phyloP scores from a whole-genome alignment of 2,888 invertebrate genomes.

The Leptinotarsa juncta region DNA sequence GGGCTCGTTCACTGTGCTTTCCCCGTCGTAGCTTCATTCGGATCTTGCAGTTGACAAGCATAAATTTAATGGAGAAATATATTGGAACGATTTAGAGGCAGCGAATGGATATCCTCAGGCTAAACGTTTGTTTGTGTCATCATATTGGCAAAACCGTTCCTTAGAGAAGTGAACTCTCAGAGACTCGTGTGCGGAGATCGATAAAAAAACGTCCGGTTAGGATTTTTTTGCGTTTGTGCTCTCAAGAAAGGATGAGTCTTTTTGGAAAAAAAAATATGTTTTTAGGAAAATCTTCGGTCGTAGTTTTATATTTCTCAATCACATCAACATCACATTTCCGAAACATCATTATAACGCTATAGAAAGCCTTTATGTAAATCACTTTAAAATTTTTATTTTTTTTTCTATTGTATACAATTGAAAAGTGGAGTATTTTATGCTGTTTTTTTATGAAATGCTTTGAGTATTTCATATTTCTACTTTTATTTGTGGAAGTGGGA shows the following conservation, averaged over 20 bases:
- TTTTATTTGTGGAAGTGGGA: too few species aligned
- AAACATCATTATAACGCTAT: too few species aligned
- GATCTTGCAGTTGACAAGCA: slow-evolving; percentile 56
- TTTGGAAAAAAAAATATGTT: neutral
- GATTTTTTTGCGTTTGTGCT: neutral
- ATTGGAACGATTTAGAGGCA: slow-evolving; percentile 52
- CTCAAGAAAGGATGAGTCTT: neutral
- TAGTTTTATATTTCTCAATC: neutral
- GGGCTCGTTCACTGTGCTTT: slow-evolving; percentile 38
- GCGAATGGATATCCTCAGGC: slow-evolving; percentile 54
- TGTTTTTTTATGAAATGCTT: too few species aligned
- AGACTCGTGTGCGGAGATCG: slow-evolving; percentile 11
- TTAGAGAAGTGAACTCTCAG: slow-evolving; percentile 31
- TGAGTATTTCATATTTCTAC: too few species aligned
- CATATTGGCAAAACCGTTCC: slow-evolving; percentile 46
- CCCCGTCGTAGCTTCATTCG: slow-evolving; percentile 47
- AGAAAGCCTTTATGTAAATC: too few species aligned
- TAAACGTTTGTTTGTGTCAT: slow-evolving; percentile 57
- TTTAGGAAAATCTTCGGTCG: neutral
- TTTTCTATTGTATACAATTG: too few species aligned
- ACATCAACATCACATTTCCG: too few species aligned
- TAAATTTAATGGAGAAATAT: slow-evolving; percentile 53
- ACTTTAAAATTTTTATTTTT: too few species aligned
- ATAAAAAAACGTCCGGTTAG: slow-evolving; percentile 3
- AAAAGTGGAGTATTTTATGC: too few species aligned